Percentiles rank a stretch among this genome's conserved stretches.
These are phyloP conservation scores for Halcyon chelicuti DNA, from an alignment of 2,797 vertebrate genomes.

Conservation along the genomic window DNA sequence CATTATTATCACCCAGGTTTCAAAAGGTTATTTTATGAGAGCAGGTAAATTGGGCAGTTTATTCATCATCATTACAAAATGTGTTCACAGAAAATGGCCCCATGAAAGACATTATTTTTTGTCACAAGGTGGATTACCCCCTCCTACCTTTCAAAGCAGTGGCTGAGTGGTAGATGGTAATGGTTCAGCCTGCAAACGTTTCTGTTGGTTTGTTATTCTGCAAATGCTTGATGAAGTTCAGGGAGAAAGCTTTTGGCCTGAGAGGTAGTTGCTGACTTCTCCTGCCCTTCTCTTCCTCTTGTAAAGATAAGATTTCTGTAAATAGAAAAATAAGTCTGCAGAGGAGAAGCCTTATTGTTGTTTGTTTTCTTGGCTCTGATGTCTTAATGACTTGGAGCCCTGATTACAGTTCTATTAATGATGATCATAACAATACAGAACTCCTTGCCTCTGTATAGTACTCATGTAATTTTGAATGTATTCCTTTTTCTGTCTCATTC, in stretches of 20 bases:
- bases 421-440: fast-evolving
- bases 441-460: background rate
- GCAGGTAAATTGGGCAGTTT: background rate
- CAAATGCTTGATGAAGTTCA: background rate
- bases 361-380: background rate
- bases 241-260: background rate
- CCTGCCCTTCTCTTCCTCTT: background rate
- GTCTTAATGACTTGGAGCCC: background rate
- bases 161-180: background rate
- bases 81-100: background rate
- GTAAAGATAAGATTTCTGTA: background rate
- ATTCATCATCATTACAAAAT: background rate
- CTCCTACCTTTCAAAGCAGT: background rate
- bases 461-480: background rate
- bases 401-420: background rate
- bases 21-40: background rate
- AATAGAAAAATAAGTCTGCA: background rate
- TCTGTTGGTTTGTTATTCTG: background rate
- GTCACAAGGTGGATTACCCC: background rate
- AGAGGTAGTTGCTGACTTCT: background rate
- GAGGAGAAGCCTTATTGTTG: background rate
- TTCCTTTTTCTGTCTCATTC: background rate
- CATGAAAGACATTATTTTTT: background rate
- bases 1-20: background rate
- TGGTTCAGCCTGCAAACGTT: background rate